phyloP scores from a whole-genome alignment of 1,140 invertebrate genomes.

The Pentalonia nigronervosa region DNA sequence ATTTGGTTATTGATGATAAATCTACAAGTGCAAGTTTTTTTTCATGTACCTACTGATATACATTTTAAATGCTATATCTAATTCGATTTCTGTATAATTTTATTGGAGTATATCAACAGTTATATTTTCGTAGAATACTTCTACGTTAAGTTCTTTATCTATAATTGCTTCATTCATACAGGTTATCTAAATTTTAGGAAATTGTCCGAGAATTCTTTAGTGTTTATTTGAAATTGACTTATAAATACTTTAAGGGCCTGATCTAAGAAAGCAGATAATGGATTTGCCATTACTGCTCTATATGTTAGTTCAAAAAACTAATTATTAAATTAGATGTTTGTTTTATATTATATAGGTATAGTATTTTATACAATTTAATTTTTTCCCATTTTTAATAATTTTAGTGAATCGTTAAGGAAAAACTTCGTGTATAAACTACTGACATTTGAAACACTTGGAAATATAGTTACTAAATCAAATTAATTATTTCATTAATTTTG shows the following conservation, averaged over 20 bases:
- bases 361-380: background rate
- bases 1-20: background rate
- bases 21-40: background rate
- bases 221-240: background rate
- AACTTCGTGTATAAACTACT: background rate
- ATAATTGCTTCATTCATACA: background rate
- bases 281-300: background rate
- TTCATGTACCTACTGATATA: no score
- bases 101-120: background rate
- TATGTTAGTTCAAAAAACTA: background rate
- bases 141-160: background rate
- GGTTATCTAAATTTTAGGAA: slow-evolving; percentile 1
- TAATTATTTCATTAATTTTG: no score
- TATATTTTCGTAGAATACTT: slow-evolving; percentile 2
- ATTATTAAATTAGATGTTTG: background rate
- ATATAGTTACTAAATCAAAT: background rate
- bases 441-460: background rate
- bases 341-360: background rate
- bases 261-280: background rate
- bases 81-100: background rate
- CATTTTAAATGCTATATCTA: background rate
- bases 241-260: background rate
- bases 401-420: background rate
- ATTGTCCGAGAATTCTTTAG: background rate
- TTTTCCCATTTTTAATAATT: background rate